Evolutionary conservation across 2,797 vertebrate species (phyloP).

Genomic region (Pipistrellus kuhlii): DNA sequence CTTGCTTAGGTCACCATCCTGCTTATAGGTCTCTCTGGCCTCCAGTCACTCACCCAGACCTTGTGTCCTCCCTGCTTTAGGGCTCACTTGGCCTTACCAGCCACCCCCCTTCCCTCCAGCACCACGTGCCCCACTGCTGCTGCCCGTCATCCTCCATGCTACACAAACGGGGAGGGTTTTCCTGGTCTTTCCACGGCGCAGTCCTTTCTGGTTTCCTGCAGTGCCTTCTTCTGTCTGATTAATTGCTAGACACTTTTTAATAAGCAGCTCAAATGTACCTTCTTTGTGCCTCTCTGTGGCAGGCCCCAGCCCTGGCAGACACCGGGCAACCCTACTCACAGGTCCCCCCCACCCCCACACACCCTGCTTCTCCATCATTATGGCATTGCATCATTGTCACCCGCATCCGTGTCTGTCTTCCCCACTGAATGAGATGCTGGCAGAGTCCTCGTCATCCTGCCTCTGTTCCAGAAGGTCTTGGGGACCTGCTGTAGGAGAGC

Average conservation of each 20-base stretch:
- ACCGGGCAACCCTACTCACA: fast-evolving
- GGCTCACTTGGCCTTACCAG: not conserved
- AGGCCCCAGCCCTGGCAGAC: not conserved
- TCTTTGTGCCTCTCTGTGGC: not conserved
- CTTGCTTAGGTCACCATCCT: not conserved
- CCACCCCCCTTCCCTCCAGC: not conserved
- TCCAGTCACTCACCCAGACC: not conserved
- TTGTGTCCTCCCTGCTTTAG: fast-evolving
- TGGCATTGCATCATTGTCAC: fast-evolving
- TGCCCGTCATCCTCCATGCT: not conserved
- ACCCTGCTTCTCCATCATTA: not conserved
- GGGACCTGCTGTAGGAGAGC: not conserved
- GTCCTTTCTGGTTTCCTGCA: not conserved
- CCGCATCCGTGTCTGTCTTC: not conserved
- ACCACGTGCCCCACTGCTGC: not conserved
- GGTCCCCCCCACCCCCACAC: fast-evolving
- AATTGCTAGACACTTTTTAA: not conserved
- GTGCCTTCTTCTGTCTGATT: not conserved
- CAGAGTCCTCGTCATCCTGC: not conserved
- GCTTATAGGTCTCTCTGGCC: not conserved
- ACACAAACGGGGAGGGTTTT: not conserved
- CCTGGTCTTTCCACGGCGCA: not conserved
- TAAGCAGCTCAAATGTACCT: not conserved
- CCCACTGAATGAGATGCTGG: not conserved
- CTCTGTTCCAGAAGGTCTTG: not conserved